Conservation (phyloP, 1,140 invertebrate genomes). For the Ips nitidus region DNA sequence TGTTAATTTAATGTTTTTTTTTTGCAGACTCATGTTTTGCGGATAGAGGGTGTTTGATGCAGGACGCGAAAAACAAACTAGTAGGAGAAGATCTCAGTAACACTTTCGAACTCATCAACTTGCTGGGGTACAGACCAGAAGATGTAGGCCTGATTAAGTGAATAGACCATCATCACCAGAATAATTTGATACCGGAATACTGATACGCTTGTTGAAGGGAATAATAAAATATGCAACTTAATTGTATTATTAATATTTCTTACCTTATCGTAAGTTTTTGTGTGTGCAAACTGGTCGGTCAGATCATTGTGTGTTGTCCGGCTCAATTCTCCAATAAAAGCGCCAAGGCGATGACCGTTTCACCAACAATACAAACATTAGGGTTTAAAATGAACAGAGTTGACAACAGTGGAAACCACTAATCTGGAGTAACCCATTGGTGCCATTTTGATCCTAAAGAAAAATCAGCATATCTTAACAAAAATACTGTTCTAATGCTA, state of each 20-base stretch:
- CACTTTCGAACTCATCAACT: constrained; percentile 19
- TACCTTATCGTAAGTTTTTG: background rate
- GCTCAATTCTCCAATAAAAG: constrained; percentile 19
- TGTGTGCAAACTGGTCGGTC: background rate
- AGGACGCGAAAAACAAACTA: constrained; percentile 27
- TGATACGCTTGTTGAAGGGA: background rate
- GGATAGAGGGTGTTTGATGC: constrained; percentile 51
- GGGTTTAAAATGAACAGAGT: too few species aligned
- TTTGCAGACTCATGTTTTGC: constrained; percentile 53
- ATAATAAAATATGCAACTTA: too few species aligned
- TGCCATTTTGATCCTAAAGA: too few species aligned
- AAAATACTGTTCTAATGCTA: too few species aligned
- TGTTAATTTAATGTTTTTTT: constrained; percentile 5
- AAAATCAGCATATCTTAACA: too few species aligned
- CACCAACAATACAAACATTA: constrained; percentile 16
- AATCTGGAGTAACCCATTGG: too few species aligned
- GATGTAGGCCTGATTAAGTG: background rate
- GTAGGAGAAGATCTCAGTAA: background rate
- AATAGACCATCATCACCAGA: background rate
- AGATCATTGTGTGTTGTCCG: constrained; percentile 6
- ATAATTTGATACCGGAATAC: background rate
- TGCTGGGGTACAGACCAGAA: constrained; percentile 12
- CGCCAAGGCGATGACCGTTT: constrained; percentile 13
- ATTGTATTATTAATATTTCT: background rate
- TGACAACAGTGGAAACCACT: too few species aligned